Evolutionary conservation across 2,888 invertebrate genomes (phyloP), one percentile per base, ranked within the genome.

Genomic region (Steinernema hermaphroditum): DNA sequence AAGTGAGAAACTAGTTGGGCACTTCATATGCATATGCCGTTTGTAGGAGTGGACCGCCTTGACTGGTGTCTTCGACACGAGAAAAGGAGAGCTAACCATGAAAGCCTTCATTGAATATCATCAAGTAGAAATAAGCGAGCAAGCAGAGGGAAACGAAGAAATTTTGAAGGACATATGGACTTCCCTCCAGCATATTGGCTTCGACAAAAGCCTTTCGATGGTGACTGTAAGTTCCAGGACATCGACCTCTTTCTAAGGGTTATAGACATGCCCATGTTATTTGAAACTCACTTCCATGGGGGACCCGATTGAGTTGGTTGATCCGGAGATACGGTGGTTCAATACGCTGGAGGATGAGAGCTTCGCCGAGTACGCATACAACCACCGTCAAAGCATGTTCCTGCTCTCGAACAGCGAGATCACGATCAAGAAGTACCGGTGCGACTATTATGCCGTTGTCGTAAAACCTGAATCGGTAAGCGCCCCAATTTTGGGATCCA

Each of bases 121-220:
- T 79, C 87, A 88, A 76, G 83, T 88, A 82, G 89, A 89, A 77
- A 89, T 88, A 8, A 87, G 88, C 41, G 88, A 88, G 75, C 85
- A 85, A 72, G 22, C 27, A 19, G 2, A 22, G 12, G 84, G 87
- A 34, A 70, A 50, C 2, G 72, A 44, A 27, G 69, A 72, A 0
- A 9, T 62, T 9, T 19, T 72, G 4, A 27, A 19, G 14, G 72
- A 72, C 68, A 62, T 72, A 44, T 72, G 68, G 62, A 57, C 69
- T 27, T 68, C 68, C 9, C 50, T 72, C 37, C 19, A 69, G 14
- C 50, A 72, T 8, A 46, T 72, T n/a, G 72, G 72, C 22, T 72
- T 72, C 43, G 32, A 69, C 29, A 69, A 44, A 27, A 41, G 43
- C 24, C 69, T 72, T 32, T 22, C 41, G 14, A 69, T 70, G 14